Base-by-base conservation (phyloP, 1,140 invertebrate species). In the Bombus soroeensis region DNA sequence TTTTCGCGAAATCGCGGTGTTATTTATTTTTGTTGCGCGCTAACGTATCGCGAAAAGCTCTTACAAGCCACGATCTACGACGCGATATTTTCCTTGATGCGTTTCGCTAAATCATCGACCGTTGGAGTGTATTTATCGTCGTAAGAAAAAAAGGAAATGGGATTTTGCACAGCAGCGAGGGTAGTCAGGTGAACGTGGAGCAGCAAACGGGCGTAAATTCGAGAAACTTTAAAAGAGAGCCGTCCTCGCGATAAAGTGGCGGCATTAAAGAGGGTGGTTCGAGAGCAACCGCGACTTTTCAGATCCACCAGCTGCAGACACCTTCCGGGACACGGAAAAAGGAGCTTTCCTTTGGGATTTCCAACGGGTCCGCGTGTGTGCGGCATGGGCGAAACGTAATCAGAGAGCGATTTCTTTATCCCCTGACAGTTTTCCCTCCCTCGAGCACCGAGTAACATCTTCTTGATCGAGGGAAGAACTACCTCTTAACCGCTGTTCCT, bases 11-110 rank as follows among this genome's bases (percentile, higher is more conserved):
- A 86, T 86, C 84, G 75, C 62, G 53, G 25, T 18, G 47, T 74
- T 86, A 86, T 86, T 86, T 86, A 86, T 86, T 86, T 75, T 86
- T 86, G 68, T 47, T 59, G 37, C 59, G 59, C 47, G 62, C 10
- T 82, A 82, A 81, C 72, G 79, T 72, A 79, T 76, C 83, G 66
- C 75, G 82, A 34, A 9, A 43, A 70, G 37, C 82, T 71, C 75
- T 71, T n/a, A 53, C 59, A n/a, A 34, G 62, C 39, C 74, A 41
- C 62, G 81, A 76, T 83, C 39, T 62, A 74, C 70, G 70, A n/a
- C 71, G 47, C 39, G 66, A 37, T 34, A 43, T 62, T 77, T 62
- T 64, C 73, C 34, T 25, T 41, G 81, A 83, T 41, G 74, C 74
- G 43, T 68, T 39, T 2, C 81, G 43, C 41, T 83, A 83, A 83